Base-by-base conservation (phyloP, 2,797 vertebrate species). In the Coracias cyanogaster region DNA sequence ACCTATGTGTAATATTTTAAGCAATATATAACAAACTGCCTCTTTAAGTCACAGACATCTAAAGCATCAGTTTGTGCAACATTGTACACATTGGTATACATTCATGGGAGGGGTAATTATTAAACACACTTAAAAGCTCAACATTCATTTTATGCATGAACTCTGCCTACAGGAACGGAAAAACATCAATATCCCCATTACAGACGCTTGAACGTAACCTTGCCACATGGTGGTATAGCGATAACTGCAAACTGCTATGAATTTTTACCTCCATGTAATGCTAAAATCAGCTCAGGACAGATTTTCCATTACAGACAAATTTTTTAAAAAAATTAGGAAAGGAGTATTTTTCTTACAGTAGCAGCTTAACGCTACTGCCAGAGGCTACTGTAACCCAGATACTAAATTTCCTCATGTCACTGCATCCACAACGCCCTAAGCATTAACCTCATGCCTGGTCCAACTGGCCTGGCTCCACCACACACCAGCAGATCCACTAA, bases 151-250 rank as follows among this genome's bases (percentile, higher is more conserved):
- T 86, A 90, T 10, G 0, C 90, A 74, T 90, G 77, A 94, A 85
- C 29, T 90, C 82, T 94, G 87, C 70, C 80, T 80, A 91, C 52
- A 80, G 64, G 46, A 94, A 77, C 0, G 7, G 64, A 83, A 88
- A 93, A 89, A 77, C 74, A 89, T 96, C 91, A 94, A 94, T 96
- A 96, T 61, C 46, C 51, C 62, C 43, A 82, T 64, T 95, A 84
- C 31, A 84, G 67, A 91, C 57, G 79, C 73, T 86, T 60, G 73
- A 86, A 92, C 93, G 88, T 55, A 91, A 66, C 51, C 48, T 88
- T 76, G 62, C 51, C 78, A 69, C 33, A 70, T 43, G 72, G 58
- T n/a, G 29, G 41, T 58, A 69, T 2, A 81, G 51, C 3, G 52
- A 72, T 83, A 91, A 78, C 66, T 65, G 69, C 51, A 76, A 94